phyloP scores from a whole-genome alignment of 2,113 vertebrate species.

The Pristiophorus japonicus region DNA sequence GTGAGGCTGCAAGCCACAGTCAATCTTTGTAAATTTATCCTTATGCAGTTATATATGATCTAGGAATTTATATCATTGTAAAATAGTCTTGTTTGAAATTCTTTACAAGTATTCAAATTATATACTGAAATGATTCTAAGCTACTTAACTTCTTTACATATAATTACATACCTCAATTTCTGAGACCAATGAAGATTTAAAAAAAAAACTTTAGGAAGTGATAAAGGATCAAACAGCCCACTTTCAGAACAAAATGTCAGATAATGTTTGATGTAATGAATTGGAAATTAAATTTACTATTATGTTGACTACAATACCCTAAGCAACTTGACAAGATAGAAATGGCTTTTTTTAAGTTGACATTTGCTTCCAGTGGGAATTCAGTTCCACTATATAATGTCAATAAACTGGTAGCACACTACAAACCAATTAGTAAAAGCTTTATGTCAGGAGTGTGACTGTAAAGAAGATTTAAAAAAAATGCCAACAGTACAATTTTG shows the following conservation, averaged over 20 bases:
- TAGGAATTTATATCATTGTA: neutral
- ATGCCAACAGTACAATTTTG: neutral
- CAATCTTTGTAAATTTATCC: neutral
- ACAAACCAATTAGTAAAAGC: constrained; percentile 31
- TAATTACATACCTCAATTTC: neutral
- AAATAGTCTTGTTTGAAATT: neutral
- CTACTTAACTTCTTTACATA: neutral
- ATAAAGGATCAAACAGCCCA: neutral
- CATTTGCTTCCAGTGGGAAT: constrained; percentile 36
- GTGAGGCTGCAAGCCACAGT: neutral
- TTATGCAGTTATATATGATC: neutral
- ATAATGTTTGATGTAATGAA: neutral
- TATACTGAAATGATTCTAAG: neutral
- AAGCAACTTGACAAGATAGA: constrained; percentile 24
- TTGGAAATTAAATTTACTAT: neutral
- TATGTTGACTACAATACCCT: constrained; percentile 23
- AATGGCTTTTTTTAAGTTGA: constrained; percentile 25
- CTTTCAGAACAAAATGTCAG: neutral
- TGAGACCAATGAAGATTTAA: neutral
- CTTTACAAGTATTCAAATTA: neutral
- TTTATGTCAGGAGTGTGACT: neutral
- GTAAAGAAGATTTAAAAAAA: neutral
- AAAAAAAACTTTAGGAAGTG: neutral
- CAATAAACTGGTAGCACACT: constrained; percentile 36
- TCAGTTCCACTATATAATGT: constrained; percentile 23